Evolutionary conservation across 2,113 vertebrate species (phyloP), one percentile per base, ranked within the genome.

Genomic region (Propithecus coquereli): DNA sequence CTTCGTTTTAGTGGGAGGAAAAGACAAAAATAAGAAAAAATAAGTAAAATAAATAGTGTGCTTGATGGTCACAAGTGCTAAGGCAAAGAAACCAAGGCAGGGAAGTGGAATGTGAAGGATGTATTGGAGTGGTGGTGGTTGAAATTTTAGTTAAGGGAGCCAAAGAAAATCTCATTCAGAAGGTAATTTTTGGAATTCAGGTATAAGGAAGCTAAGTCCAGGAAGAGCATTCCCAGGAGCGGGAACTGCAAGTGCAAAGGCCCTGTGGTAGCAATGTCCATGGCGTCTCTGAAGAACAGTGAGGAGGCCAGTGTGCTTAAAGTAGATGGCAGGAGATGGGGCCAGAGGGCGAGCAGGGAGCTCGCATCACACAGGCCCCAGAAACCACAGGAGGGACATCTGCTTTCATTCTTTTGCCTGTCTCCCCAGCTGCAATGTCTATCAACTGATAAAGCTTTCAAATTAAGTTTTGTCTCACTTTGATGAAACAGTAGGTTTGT

Each of bases 341-440:
- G 57, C 63, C 57, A 50, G 25, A n/a, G 54, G 2, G 57, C 59
- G 2, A 40, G 27, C 20, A 4, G 27, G 34, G 45, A 80, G 16
- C 47, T 3, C 9, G 0, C 0, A n/a, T 40, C n/a, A 2, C 8
- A 32, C 23, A 66, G 66, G 52, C n/a, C 23, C 10, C 14, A 9
- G 71, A 59, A 61, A 34, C 47, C 20, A 32, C 0, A 5, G 12
- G 20, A 47, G 18, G 22, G 63, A 89, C 11, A 4, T 23, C 6
- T 20, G 6, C 47, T 63, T 77, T 37, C 20, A 23, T 45, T 73
- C 50, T 79, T 86, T 65, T 54, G 47, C 23, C 8, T 61, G 3
- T 30, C 40, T 79, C 37, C 7, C 18, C 32, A 34, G 22, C 16
- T 20, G 50, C 40, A 63, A 25, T 70, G 40, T 68, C 32, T 43